Evolutionary conservation across 2,113 vertebrate genomes (phyloP).

Genomic region (Erythrocercus mccallii): DNA sequence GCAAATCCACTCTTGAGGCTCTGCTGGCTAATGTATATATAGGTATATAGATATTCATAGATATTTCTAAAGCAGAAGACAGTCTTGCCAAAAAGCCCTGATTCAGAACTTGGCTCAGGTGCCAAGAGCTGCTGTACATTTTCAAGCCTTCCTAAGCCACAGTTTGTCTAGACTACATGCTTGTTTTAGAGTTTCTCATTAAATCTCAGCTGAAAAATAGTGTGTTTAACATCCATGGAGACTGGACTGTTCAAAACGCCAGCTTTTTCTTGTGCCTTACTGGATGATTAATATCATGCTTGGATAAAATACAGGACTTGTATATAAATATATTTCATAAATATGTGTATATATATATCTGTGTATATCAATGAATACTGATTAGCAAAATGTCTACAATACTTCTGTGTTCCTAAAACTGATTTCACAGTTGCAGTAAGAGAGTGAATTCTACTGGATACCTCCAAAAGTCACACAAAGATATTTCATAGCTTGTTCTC

Average conservation of each 20-base stretch:
- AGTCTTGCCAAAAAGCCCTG: not conserved
- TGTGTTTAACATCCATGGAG: not conserved
- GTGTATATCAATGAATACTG: not conserved
- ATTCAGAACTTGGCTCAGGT: not conserved
- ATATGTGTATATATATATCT: rapidly evolving
- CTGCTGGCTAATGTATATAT: not conserved
- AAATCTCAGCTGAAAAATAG: not conserved
- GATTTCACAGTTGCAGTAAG: not conserved
- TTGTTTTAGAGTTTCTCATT: not conserved
- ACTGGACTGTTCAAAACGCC: not conserved
- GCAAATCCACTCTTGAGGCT: not conserved
- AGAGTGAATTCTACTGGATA: not conserved
- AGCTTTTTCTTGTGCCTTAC: not conserved
- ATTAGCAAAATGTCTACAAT: not conserved
- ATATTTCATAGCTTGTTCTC: not conserved
- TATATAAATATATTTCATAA: not conserved
- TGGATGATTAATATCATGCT: not conserved
- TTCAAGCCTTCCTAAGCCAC: not conserved
- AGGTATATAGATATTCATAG: not conserved
- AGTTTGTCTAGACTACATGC: not conserved
- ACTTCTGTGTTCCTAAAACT: not conserved
- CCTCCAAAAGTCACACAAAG: not conserved
- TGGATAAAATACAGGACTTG: not conserved
- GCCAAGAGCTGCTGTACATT: not conserved
- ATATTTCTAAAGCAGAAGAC: not conserved